A percentile compares a stretch with the other conserved stretches of the same genome.
These are phyloP conservation scores for Drosophila chauvacae DNA, from an alignment of 1,140 invertebrate genomes.

Conservation along the genomic window DNA sequence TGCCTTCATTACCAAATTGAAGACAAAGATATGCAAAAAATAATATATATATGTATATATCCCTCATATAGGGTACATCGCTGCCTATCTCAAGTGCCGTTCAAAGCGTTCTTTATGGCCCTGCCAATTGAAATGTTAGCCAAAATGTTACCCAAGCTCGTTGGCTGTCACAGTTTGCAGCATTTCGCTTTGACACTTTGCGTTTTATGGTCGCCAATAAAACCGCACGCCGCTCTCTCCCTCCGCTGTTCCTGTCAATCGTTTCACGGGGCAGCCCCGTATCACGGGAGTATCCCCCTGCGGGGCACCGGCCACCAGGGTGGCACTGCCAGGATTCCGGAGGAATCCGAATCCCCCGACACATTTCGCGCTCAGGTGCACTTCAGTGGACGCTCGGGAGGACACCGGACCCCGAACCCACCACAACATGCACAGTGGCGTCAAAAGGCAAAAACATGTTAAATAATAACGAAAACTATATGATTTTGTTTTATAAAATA, in stretches of 20 bases:
- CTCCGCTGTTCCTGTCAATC: not conserved
- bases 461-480: not conserved
- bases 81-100: conserved; percentile 5
- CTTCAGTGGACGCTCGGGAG: conserved; percentile 60
- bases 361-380: conserved; percentile 68
- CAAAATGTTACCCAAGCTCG: conserved; percentile 47
- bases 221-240: conserved; percentile 23
- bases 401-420: not conserved
- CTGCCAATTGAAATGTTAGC: conserved; percentile 73
- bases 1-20: not conserved
- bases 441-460: not conserved
- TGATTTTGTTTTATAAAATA: not conserved
- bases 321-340: conserved; percentile 1
- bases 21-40: not conserved
- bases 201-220: conserved; percentile 71
- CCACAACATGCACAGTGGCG: not conserved
- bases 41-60: not conserved
- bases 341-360: conserved; percentile 15
- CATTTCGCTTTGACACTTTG: conserved; percentile 75
- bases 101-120: conserved; percentile 42
- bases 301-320: not conserved
- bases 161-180: conserved; percentile 54
- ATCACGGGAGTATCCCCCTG: conserved; percentile 6
- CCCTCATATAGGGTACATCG: not conserved
- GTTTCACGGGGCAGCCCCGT: not conserved